Evolutionary conservation across 2,888 invertebrate genomes (phyloP).

Genomic region (Acronicta leporina): DNA sequence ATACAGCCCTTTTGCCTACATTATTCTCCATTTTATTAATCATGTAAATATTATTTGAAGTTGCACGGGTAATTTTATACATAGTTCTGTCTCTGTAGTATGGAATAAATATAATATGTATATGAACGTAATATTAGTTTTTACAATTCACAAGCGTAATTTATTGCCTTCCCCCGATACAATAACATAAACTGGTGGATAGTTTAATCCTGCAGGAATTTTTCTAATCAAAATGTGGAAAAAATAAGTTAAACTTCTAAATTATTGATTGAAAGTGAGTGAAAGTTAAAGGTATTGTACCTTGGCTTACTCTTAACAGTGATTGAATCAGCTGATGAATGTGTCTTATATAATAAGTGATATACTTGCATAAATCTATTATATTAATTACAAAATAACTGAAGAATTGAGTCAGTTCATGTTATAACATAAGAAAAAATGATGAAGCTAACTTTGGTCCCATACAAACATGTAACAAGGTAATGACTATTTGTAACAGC

Average conservation of each 20-base stretch:
- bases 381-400: conserved; percentile 55
- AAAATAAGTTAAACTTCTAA: conserved; percentile 28
- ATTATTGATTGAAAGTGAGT: conserved; percentile 23
- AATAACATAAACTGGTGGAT: conserved; percentile 68
- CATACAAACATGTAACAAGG: conserved; percentile 60
- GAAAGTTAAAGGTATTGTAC: conserved; percentile 35
- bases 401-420: conserved; percentile 63
- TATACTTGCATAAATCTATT: conserved; percentile 45
- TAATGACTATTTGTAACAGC: conserved; percentile 63
- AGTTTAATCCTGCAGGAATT: conserved; percentile 33
- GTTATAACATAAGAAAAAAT: conserved; percentile 62
- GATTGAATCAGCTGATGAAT: conserved; percentile 42
- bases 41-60: conserved; percentile 56
- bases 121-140: conserved; percentile 73
- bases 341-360: conserved; percentile 37
- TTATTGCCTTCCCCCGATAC: conserved; percentile 92
- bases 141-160: conserved; percentile 91
- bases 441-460: conserved; percentile 77
- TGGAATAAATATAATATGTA: conserved; percentile 54
- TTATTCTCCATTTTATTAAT: conserved; percentile 46
- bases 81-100: conserved; percentile 50
- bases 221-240: conserved; percentile 23
- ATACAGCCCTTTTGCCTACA: conserved; percentile 70
- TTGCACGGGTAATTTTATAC: conserved; percentile 52
- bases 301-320: conserved; percentile 34